Evolutionary conservation across 2,888 invertebrate species (phyloP).

Genomic region (Melolontha melolontha): DNA sequence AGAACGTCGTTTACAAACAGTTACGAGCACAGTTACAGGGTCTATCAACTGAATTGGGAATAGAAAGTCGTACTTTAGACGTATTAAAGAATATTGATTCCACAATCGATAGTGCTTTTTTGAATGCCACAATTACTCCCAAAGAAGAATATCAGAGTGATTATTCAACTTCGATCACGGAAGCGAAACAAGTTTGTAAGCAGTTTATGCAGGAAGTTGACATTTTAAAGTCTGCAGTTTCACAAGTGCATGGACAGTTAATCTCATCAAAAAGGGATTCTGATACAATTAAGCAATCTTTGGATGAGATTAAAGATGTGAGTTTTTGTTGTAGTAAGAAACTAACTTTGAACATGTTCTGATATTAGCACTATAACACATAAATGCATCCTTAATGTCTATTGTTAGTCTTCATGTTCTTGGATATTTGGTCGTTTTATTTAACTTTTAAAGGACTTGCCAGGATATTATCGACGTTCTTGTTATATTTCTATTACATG

Average conservation of each 20-base stretch:
- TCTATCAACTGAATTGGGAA: slow-evolving; percentile 80
- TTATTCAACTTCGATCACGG: slow-evolving; percentile 70
- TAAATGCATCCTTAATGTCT: no score
- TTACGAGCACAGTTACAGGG: slow-evolving; percentile 81
- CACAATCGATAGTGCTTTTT: slow-evolving; percentile 36
- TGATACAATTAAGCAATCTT: slow-evolving; percentile 44
- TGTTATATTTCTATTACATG: no score
- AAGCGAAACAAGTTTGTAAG: slow-evolving; percentile 50
- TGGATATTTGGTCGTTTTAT: no score
- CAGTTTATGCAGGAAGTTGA: slow-evolving; percentile 49
- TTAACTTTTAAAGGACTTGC: no score
- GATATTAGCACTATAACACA: no score
- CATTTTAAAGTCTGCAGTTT: slow-evolving; percentile 46
- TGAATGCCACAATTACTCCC: slow-evolving; percentile 37
- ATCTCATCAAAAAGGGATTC: slow-evolving; percentile 42
- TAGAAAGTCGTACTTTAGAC: slow-evolving; percentile 80
- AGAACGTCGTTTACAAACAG: slow-evolving; percentile 85
- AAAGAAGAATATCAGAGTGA: slow-evolving; percentile 68
- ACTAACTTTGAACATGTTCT: no score
- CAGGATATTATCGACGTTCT: no score
- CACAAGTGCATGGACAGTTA: slow-evolving; percentile 48
- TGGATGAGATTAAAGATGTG: slow-evolving; percentile 50
- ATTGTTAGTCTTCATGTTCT: no score
- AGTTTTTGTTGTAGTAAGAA: not conserved
- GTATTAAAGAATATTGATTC: slow-evolving; percentile 68